Base-by-base conservation (phyloP, 2,113 vertebrate genomes). In the Narcine bancroftii region DNA sequence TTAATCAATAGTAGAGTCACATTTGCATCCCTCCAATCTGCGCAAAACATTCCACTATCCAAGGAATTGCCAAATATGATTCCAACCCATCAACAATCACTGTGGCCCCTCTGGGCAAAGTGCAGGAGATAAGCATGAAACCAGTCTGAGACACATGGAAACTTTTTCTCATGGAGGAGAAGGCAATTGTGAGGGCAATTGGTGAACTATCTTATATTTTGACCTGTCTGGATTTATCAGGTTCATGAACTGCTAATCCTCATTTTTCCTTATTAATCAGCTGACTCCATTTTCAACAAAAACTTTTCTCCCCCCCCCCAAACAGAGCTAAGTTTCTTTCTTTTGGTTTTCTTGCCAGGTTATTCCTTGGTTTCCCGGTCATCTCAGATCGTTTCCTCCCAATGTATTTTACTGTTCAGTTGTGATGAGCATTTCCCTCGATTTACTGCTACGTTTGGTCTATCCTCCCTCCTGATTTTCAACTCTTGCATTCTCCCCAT, bases 81-180 rank as follows among this genome's bases (percentile, higher is more conserved):
- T n/a, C n/a, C n/a, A n/a, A n/a, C n/a, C n/a, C n/a, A n/a, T n/a
- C n/a, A n/a, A n/a, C n/a, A n/a, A n/a, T n/a, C n/a, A n/a, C n/a
- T n/a, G n/a, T n/a, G n/a, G n/a, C n/a, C n/a, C n/a, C n/a, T n/a
- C n/a, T n/a, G n/a, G n/a, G n/a, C n/a, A 24, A 77, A 77, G 26
- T 45, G 39, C 75, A 77, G 42, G 19, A 77, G 75, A 45, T 77
- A 45, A 77, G 75, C 75, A 77, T 26, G 75, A 77, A 77, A 19
- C 94, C 95, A 95, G 96, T 96, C 95, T 95, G 95, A 94, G 93
- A 92, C 94, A 93, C 95, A 95, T 96, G n/a, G n/a, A n/a, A n/a
- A n/a, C n/a, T n/a, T n/a, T n/a, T n/a, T n/a, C n/a, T n/a, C n/a
- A n/a, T n/a, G n/a, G n/a, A n/a, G n/a, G n/a, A n/a, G n/a, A n/a